phyloP scores from a whole-genome alignment of 2,113 vertebrate genomes.

The Cichladusa arquata region DNA sequence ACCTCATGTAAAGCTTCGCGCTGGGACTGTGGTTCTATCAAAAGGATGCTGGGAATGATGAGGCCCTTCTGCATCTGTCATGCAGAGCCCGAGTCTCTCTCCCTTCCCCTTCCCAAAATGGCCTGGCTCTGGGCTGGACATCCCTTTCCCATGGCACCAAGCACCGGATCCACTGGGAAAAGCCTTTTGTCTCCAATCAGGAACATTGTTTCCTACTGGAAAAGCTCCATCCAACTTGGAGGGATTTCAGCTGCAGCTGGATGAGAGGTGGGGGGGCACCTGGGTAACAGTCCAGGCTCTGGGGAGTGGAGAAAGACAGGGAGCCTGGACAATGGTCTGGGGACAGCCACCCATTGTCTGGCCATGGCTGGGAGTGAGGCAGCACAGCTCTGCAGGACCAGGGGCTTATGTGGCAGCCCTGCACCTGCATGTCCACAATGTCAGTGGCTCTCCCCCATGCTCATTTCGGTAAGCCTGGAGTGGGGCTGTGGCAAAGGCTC shows the following conservation, averaged over 20 bases:
- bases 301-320: background rate
- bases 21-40: background rate
- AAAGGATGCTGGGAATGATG: background rate
- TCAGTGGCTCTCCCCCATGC: fast-evolving
- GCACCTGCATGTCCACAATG: fast-evolving
- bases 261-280: background rate
- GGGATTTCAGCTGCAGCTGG: slow-evolving; percentile 21
- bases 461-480: fast-evolving
- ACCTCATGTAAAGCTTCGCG: background rate
- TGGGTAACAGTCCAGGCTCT: background rate
- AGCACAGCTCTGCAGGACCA: background rate
- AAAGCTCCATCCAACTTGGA: slow-evolving; percentile 30
- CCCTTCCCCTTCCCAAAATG: background rate
- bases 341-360: background rate
- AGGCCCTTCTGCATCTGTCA: background rate
- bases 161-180: background rate
- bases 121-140: background rate
- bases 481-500: background rate
- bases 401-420: background rate
- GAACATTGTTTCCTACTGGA: slow-evolving; percentile 39
- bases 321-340: background rate
- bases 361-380: background rate
- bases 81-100: background rate
- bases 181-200: slow-evolving; percentile 30
- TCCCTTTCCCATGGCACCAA: background rate